Evolutionary conservation across 2,888 invertebrate genomes (phyloP), one percentile per base, ranked within the genome.

Genomic region (Zaprionus bogoriensis): DNA sequence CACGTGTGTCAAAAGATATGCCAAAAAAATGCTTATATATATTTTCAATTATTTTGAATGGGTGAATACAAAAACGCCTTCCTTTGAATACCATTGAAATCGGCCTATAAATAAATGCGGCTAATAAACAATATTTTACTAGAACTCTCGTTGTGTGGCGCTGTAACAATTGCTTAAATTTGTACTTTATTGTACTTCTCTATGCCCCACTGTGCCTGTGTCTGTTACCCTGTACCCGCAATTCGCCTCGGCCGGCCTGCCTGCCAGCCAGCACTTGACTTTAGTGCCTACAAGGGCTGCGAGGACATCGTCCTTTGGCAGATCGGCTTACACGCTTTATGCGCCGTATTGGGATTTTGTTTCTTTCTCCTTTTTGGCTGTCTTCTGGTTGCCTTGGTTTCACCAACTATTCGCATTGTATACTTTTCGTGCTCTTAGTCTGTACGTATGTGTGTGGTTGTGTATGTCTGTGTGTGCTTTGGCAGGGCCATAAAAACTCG

Each of bases 271-370:
- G 62, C 85, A 85, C 85, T 81, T 84, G 79, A 84, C 67, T 80
- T 68, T 63, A 62, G 65, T 61, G 65, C 53, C 66, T 73, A 46
- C 67, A 55, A 59, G 55, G 46, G 64, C 52, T 52, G 55, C 27
- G 63, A 74, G 77, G 74, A 77, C 80, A 67, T 67, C 67, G 70
- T 72, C 72, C 62, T 68, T 76, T 80, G 70, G 57, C 80, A 82
- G 84, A 79, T 80, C 80, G 85, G 80, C 80, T 84, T 84, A 84
- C 79, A 74, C 85, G 79, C 67, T 78, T 78, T 80, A 81, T 78
- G 73, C 70, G 64, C 64, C 70, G 46, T 63, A 72, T 72, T 75
- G 76, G 62, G 60, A 36, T 52, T 59, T 60, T 44, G 52, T 57
- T 19, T 44, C 27, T 20, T 32, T 57, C 12, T 28, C 23, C 38